phyloP scores from a whole-genome alignment of 2,888 invertebrate genomes.

The Agriopis marginaria region DNA sequence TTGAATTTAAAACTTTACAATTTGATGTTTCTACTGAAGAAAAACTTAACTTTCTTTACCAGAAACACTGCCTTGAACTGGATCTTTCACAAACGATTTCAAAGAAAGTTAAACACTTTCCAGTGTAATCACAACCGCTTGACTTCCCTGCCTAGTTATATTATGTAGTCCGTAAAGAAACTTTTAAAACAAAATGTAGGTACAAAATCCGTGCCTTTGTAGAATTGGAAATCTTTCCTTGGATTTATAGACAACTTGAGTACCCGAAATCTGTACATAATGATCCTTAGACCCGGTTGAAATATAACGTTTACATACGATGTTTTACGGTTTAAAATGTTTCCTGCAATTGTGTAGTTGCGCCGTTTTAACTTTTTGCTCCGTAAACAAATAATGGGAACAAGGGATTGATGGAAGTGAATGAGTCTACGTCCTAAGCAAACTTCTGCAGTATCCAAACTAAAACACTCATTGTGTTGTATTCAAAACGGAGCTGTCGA shows the following conservation, averaged over 20 bases:
- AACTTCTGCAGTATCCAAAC: slow-evolving; percentile 73
- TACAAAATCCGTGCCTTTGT: slow-evolving; percentile 53
- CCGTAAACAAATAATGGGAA: slow-evolving; percentile 76
- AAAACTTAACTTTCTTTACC: background rate
- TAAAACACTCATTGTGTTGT: slow-evolving; percentile 61
- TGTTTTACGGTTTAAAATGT: slow-evolving; percentile 55
- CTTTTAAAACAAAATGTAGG: slow-evolving; percentile 57
- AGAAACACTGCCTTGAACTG: background rate
- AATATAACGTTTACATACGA: slow-evolving; percentile 52
- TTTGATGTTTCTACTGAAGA: background rate
- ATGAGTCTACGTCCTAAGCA: slow-evolving; percentile 75
- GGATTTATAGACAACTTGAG: slow-evolving; percentile 60
- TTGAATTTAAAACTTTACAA: too few species aligned
- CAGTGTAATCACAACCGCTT: slow-evolving; percentile 44
- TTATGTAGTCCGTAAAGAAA: slow-evolving; percentile 39
- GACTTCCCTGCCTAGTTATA: slow-evolving; percentile 43
- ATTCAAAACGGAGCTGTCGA: slow-evolving; percentile 62
- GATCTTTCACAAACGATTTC: background rate
- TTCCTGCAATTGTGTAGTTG: slow-evolving; percentile 50
- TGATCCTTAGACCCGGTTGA: slow-evolving; percentile 40
- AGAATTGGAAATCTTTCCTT: slow-evolving; percentile 61
- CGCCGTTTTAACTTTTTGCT: slow-evolving; percentile 59
- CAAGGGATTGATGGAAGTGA: slow-evolving; percentile 74
- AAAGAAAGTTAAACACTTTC: slow-evolving; percentile 7
- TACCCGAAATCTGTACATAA: slow-evolving; percentile 58